phyloP scores from a whole-genome alignment of 1,140 invertebrate genomes.

The Stegodyphus mimosarum region DNA sequence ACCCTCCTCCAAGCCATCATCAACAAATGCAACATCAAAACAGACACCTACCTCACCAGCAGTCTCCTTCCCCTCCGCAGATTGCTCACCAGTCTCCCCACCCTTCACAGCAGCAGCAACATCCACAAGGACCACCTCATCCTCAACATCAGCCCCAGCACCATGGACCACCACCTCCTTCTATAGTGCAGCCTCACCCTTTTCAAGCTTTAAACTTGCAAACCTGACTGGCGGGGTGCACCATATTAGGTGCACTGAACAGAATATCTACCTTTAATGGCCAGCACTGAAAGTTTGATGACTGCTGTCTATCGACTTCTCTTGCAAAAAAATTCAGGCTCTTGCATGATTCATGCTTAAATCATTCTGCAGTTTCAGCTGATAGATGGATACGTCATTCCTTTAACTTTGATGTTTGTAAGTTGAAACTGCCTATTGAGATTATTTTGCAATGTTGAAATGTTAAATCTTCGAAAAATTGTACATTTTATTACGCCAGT shows the following conservation, averaged over 20 bases:
- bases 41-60: slow-evolving; percentile 84
- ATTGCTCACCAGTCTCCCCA: slow-evolving; percentile 32
- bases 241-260: slow-evolving; percentile 59
- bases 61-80: slow-evolving; percentile 46
- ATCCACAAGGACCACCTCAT: slow-evolving; percentile 79
- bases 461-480: not conserved
- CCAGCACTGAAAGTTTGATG: slow-evolving; percentile 10
- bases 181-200: slow-evolving; percentile 58
- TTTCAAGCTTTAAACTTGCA: slow-evolving; percentile 56
- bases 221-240: slow-evolving; percentile 62
- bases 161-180: slow-evolving; percentile 34
- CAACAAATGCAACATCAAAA: slow-evolving; percentile 45
- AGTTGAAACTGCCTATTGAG: not conserved
- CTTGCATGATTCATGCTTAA: not conserved
- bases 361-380: not conserved
- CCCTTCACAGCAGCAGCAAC: slow-evolving; percentile 77
- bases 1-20: slow-evolving; percentile 14
- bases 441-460: slow-evolving; percentile 28
- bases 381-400: slow-evolving; percentile 10
- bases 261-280: slow-evolving; percentile 43
- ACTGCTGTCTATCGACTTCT: too few species aligned
- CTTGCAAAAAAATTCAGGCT: too few species aligned
- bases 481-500: too few species aligned
- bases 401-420: not conserved
- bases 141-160: slow-evolving; percentile 33